Conservation (phyloP, 2,888 invertebrate genomes). For the Hymenopus coronatus region DNA sequence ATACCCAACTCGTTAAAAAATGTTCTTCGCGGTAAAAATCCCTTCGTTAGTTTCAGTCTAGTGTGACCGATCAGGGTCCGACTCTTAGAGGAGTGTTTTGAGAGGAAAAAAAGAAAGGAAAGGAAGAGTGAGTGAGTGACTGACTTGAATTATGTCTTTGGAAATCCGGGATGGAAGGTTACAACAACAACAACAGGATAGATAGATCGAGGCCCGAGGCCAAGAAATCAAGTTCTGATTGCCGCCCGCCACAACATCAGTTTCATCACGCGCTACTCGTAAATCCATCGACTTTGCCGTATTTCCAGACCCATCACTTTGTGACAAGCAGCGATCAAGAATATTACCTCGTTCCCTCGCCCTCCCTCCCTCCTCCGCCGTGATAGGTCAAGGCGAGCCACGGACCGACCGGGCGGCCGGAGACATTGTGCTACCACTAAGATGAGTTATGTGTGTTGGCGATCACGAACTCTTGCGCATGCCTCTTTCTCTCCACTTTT, state of each 20-base stretch:
- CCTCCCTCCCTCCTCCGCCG: constrained; percentile 15
- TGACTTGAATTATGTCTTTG: constrained; percentile 13
- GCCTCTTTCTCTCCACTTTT: constrained; percentile 2
- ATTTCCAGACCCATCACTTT: constrained; percentile 9
- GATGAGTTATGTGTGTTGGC: constrained; percentile 5
- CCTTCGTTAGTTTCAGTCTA: not conserved
- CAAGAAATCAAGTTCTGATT: constrained; percentile 22
- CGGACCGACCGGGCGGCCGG: not conserved
- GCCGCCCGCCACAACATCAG: not conserved
- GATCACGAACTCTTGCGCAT: constrained; percentile 6
- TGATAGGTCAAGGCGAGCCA: constrained; percentile 30
- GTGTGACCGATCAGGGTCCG: not conserved
- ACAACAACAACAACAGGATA: not conserved
- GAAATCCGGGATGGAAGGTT: constrained; percentile 20
- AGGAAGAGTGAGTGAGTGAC: not conserved
- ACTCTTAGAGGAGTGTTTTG: not conserved
- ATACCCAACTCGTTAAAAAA: not conserved
- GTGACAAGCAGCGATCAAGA: constrained; percentile 16
- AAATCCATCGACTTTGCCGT: constrained; percentile 24
- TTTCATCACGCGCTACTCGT: constrained; percentile 27
- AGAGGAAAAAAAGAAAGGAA: not conserved
- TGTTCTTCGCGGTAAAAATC: not conserved
- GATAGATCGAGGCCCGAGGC: constrained; percentile 17
- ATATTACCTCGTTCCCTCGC: not conserved
- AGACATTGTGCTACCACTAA: not conserved